Evolutionary conservation across 2,888 invertebrate genomes (phyloP).

Genomic region (Agrochola litura): DNA sequence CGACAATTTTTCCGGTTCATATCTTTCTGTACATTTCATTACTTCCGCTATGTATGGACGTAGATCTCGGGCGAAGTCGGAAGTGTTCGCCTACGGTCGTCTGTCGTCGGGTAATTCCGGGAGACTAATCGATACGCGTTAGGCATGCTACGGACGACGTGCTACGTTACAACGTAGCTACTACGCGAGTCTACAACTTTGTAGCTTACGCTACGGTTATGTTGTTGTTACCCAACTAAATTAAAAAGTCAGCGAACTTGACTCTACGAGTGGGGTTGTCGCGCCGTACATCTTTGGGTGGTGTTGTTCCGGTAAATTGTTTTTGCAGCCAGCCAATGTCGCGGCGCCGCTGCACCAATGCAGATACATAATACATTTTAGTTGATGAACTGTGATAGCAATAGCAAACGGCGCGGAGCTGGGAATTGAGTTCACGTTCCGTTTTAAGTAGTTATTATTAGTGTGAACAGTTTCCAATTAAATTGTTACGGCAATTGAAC

Average conservation of each 20-base stretch:
- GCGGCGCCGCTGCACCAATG: conserved; percentile 50
- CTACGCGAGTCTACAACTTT: conserved; percentile 81
- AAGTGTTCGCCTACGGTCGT: conserved; percentile 76
- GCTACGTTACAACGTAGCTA: conserved; percentile 83
- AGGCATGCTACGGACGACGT: conserved; percentile 78
- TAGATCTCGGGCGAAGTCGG: conserved; percentile 77
- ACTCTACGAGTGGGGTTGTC: conserved; percentile 69
- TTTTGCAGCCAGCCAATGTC: conserved; percentile 65
- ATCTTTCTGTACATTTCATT: conserved; percentile 90
- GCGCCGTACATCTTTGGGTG: conserved; percentile 58
- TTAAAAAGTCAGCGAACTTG: conserved; percentile 78
- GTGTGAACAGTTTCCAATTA: conserved; percentile 61
- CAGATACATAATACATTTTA: conserved; percentile 58
- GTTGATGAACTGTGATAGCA: conserved; percentile 69
- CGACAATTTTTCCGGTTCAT: conserved; percentile 90
- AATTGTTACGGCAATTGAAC: conserved; percentile 50
- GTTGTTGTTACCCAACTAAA: conserved; percentile 71
- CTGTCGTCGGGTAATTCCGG: conserved; percentile 76
- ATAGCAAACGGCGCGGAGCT: conserved; percentile 60
- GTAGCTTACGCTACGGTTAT: conserved; percentile 83
- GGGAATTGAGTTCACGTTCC: conserved; percentile 67
- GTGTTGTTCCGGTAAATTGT: conserved; percentile 70
- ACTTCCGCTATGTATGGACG: conserved; percentile 88
- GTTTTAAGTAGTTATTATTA: conserved; percentile 56
- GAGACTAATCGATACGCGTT: conserved; percentile 87